Evolutionary conservation across 2,888 invertebrate species (phyloP), one percentile per base, ranked within the genome.

Genomic region (Pachymerium ferrugineum): DNA sequence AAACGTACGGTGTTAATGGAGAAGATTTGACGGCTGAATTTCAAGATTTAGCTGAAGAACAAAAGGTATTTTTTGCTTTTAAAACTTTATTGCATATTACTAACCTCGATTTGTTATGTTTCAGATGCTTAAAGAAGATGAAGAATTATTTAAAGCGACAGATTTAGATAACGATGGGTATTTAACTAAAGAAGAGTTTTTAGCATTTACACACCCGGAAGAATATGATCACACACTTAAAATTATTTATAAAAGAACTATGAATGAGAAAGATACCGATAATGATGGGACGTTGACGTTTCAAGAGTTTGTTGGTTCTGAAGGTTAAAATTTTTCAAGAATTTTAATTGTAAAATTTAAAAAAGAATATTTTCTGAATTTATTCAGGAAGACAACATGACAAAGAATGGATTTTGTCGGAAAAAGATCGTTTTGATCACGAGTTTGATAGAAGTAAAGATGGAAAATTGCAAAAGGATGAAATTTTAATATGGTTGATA

Each of bases 181-280:
- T 33, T 85, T 99, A 72, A 87, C 89, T 79, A 80, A 86, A 1
- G 84, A 87, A 1, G 98, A 99, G 83, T 97, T 93, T 84, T 85
- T 90, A 77, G 88, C 91, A 25, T 98, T 97, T 83, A 89, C 92
- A 68, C 94, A 94, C 82, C 98, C 99, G 0, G 96, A 97, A 83
- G 96, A 97, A 82, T 91, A 93, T 82, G 89, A 89, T 31, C 87
- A 88, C 80, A 97, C 98, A 97, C 85, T 91, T 77, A 88, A 89
- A 16, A 84, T 89, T 77, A 87, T 94, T 67, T 82, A 93, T 76
- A 86, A 90, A 79, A 93, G 94, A 84, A 91, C 93, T 0, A 84
- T 98, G 79, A 84, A 88, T 1, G 94, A 95, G 77, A 93, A 93
- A 83, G 98, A 99, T 83, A 83, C 79, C 33, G 89, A 99, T 83